phyloP scores from a whole-genome alignment of 2,888 invertebrate species.

The Dicycla oo region DNA sequence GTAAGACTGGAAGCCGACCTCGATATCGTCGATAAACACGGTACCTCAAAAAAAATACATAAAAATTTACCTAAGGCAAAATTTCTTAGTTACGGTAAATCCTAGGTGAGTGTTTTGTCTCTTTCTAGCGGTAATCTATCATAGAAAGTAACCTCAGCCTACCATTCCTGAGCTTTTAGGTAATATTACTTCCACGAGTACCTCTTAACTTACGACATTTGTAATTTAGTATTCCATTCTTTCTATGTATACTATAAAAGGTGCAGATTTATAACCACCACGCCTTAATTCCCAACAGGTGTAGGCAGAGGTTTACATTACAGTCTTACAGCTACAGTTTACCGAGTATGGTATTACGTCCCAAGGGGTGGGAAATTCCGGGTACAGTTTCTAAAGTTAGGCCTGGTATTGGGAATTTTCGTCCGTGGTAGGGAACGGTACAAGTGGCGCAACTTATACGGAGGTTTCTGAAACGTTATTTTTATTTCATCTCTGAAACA shows the following conservation, averaged over 20 bases:
- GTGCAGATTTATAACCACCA: conserved; percentile 22
- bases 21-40: too few relatives aligned
- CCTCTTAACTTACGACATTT: conserved; percentile 21
- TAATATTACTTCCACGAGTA: conserved; percentile 43
- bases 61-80: too few relatives aligned
- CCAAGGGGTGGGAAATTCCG: conserved; percentile 12
- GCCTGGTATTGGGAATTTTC: conserved; percentile 2
- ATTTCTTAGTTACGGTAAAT: neutral
- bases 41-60: too few relatives aligned
- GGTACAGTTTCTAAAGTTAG: conserved; percentile 11
- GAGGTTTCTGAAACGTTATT: neutral
- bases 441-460: too few relatives aligned
- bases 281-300: conserved; percentile 12
- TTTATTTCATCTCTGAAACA: too few relatives aligned
- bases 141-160: conserved; percentile 28
- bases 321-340: too few relatives aligned
- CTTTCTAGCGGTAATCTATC: conserved; percentile 12
- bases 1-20: too few relatives aligned
- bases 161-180: conserved; percentile 37
- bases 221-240: conserved; percentile 23
- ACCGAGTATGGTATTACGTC: conserved; percentile 9
- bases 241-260: conserved; percentile 11
- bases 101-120: neutral
- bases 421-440: neutral
- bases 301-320: conserved; percentile 31